Evolutionary conservation across 2,797 vertebrate species (phyloP), one percentile per base, ranked within the genome.

Genomic region (Pipistrellus nathusii): DNA sequence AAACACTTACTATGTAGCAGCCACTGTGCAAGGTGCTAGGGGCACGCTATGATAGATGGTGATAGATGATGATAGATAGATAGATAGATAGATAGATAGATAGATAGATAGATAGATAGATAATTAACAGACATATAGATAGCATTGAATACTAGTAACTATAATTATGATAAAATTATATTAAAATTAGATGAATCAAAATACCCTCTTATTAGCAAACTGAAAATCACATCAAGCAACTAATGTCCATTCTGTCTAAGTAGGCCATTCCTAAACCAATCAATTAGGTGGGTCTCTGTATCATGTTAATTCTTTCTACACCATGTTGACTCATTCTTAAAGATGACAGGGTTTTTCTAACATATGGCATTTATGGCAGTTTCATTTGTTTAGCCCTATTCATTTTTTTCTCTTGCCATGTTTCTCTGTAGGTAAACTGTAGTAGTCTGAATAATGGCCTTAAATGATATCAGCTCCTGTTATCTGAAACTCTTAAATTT

Each of bases 151-250:
- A 10, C 18, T 72, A 68, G 4, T 76, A 94, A 57, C 13, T 90
- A 48, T 44, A 48, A 57, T 30, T 66, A 59, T 69, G 12, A 59
- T 75, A 75, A 92, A 64, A 64, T 59, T 68, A 62, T 81, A 77
- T 73, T 84, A 81, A 30, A 76, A 91, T 53, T 75, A 75, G 46
- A 81, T 32, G 12, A 77, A 92, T 46, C 7, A 85, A 41, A 90
- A 76, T 8, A 35, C 38, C 5, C 20, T 90, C 6, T 95, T 21
- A 88, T 77, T 41, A 71, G 21, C 8, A 8, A 80, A 13, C 21
- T 73, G 20, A 21, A 53, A 73, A 41, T 84, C 3, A 85, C 5
- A 48, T 17, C 27, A 51, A n/a, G 8, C 15, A 32, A 68, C 8
- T 51, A 30, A 23, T 59, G 4, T 27, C n/a, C 12, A 41, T 2